Evolutionary conservation across 1,140 invertebrate genomes (phyloP).

Genomic region (Leptonema lineaticorne): DNA sequence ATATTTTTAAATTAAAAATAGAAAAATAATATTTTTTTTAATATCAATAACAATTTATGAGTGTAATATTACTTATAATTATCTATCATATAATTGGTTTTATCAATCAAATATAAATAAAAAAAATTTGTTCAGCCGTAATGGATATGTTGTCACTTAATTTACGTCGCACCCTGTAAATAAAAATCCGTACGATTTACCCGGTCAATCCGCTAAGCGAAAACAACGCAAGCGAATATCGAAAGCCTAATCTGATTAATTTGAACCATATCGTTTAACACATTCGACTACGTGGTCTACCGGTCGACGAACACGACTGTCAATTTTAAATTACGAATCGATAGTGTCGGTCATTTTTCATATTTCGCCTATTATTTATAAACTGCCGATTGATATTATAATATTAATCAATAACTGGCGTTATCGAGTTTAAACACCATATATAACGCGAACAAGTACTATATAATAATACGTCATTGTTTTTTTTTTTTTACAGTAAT

Average conservation of each 20-base stretch:
- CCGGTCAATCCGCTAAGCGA: slow-evolving; percentile 18
- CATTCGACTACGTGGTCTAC: slow-evolving; percentile 23
- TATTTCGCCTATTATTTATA: background rate
- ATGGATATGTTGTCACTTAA: too few relatives aligned
- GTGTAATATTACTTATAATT: too few relatives aligned
- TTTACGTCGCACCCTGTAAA: too few relatives aligned
- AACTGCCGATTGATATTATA: too few relatives aligned
- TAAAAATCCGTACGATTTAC: slow-evolving; percentile 20
- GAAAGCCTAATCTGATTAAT: slow-evolving; percentile 24
- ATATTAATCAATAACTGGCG: background rate
- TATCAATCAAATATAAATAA: too few relatives aligned
- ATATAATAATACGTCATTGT: slow-evolving; percentile 2
- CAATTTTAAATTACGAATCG: background rate
- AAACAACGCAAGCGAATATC: background rate
- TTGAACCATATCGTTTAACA: slow-evolving; percentile 7
- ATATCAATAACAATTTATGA: too few relatives aligned
- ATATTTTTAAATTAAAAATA: too few relatives aligned
- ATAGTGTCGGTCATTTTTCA: background rate
- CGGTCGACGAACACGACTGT: background rate
- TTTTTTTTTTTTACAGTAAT: background rate
- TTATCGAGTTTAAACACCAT: too few relatives aligned
- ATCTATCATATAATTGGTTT: too few relatives aligned
- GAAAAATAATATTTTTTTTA: too few relatives aligned
- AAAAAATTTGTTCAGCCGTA: too few relatives aligned
- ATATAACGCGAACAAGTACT: background rate